Base-by-base conservation (phyloP, 1,140 invertebrate genomes). In the Pygmarrhopalites habei region DNA sequence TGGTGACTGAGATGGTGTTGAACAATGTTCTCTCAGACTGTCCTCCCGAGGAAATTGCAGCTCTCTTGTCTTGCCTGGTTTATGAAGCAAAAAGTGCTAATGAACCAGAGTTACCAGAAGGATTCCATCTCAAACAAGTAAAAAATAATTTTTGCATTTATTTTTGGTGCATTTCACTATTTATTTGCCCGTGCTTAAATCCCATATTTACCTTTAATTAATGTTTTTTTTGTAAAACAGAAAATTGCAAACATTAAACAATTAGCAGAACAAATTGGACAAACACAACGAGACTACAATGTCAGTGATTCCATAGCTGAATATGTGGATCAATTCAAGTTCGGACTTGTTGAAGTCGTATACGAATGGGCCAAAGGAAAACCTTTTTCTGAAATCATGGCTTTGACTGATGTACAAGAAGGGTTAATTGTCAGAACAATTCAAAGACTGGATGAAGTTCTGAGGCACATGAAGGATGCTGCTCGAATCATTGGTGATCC, bases 371-470 rank as follows among this genome's bases (percentile, higher is more conserved):
- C 90, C 0, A 79, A 85, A 57, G 88, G 88, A 64, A 86, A 90
- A 80, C 86, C 90, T 0, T 98, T 99, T 76, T 82, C 86, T 0
- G 87, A 95, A 69, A 96, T 98, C 51, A 95, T 94, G 83, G 80
- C 86, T 58, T 77, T 95, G 44, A 96, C 93, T 0, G 90, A 95
- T 65, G 87, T 96, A 2, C 95, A 99, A 75, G 97, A 99, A 79
- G 97, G 97, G 2, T 91, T 98, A 41, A 98, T 99, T 72, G 95
- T 99, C 0, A 82, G 95, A 41, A 96, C 92, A 73, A 98, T 99
- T 64, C 95, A 98, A 74, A 86, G 98, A 71, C 77, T 99, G 28
- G 90, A 95, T 74, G 96, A 99, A 81, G 87, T 92, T 1, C 77
- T 95, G 35, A 83, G 87, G 29, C 92, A 98, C 76, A 89, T 98